A percentile compares a stretch with the other conserved stretches of the same genome.
These are phyloP conservation scores for Hyperopisus bebe DNA, from an alignment of 2,113 vertebrate genomes.

Conservation along the genomic window DNA sequence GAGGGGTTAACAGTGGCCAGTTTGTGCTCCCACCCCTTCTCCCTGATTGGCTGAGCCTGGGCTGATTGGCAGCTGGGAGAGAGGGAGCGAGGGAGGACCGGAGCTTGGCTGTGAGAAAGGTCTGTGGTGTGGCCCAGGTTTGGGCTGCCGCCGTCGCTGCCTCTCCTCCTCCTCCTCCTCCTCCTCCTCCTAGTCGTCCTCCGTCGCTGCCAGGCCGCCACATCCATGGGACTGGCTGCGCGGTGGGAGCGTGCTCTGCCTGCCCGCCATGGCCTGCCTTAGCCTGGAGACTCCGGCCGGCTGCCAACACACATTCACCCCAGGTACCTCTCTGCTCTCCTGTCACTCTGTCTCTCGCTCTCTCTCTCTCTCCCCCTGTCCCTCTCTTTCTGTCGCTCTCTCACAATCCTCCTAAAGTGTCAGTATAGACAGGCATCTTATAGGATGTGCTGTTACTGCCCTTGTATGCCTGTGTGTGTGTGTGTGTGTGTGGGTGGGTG, in stretches of 20 bases:
- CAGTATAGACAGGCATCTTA: neutral
- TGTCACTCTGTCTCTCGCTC: neutral
- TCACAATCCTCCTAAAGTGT: neutral
- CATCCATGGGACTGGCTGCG: slow-evolving; percentile 43
- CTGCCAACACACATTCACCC: slow-evolving; percentile 61
- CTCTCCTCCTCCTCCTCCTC: slow-evolving; percentile 18
- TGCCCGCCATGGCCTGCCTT: slow-evolving; percentile 60
- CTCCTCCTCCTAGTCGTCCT: slow-evolving; percentile 1
- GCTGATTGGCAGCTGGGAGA: slow-evolving; percentile 23
- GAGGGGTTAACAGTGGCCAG: neutral
- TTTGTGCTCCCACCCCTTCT: neutral
- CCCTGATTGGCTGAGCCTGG: neutral
- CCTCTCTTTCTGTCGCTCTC: slow-evolving; percentile 11
- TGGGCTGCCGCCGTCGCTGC: slow-evolving; percentile 42
- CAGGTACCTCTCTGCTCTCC: slow-evolving; percentile 36
- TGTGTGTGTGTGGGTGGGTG: neutral
- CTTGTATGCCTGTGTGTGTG: neutral
- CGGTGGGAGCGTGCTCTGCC: neutral
- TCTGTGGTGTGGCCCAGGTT: slow-evolving; percentile 35
- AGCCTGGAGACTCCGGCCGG: slow-evolving; percentile 60
- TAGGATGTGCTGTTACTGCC: neutral
- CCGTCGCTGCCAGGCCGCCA: slow-evolving; percentile 46
- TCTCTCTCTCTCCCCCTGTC: neutral
- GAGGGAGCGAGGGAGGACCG: neutral
- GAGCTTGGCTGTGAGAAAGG: slow-evolving; percentile 13